A percentile compares a stretch with the other conserved stretches of the same genome.
Evolutionary conservation across 2,797 vertebrate genomes (phyloP).

Genomic region (Hippocampus kuda): DNA sequence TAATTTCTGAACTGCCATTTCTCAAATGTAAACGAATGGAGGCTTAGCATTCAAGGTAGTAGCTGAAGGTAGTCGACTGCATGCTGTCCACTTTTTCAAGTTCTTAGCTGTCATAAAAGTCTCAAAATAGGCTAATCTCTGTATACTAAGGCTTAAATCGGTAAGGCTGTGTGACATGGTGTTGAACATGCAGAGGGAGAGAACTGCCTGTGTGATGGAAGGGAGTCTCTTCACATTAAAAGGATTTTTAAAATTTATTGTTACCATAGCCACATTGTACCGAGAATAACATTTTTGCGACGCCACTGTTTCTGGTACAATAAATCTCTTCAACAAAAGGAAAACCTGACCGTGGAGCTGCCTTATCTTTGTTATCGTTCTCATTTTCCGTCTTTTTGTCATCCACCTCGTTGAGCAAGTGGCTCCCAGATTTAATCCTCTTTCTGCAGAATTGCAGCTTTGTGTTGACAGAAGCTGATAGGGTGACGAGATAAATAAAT

Average conservation of each 20-base stretch:
- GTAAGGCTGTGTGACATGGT: background rate
- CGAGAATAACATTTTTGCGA: background rate
- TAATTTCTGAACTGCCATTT: too few relatives aligned
- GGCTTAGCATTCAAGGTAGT: too few relatives aligned
- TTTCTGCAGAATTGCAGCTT: conserved; percentile 10
- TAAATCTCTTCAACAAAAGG: conserved; percentile 19
- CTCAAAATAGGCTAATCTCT: too few relatives aligned
- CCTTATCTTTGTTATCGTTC: conserved; percentile 7
- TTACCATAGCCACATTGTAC: background rate
- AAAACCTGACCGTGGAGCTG: conserved; percentile 30
- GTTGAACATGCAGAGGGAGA: background rate
- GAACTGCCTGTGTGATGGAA: background rate
- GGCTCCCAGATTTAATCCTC: conserved; percentile 11
- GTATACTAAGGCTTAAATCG: too few relatives aligned
- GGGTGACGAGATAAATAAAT: conserved; percentile 4
- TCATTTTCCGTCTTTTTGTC: conserved; percentile 6
- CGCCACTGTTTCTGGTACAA: too few relatives aligned
- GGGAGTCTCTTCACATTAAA: background rate
- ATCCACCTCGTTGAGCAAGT: conserved; percentile 18
- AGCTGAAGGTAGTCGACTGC: too few relatives aligned
- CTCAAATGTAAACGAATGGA: too few relatives aligned
- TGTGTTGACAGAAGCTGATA: conserved; percentile 1
- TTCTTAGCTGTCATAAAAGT: too few relatives aligned
- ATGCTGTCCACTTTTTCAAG: too few relatives aligned
- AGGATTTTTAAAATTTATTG: background rate